Base-by-base conservation (phyloP, 2,888 invertebrate species). In the Drosophila subquinaria region DNA sequence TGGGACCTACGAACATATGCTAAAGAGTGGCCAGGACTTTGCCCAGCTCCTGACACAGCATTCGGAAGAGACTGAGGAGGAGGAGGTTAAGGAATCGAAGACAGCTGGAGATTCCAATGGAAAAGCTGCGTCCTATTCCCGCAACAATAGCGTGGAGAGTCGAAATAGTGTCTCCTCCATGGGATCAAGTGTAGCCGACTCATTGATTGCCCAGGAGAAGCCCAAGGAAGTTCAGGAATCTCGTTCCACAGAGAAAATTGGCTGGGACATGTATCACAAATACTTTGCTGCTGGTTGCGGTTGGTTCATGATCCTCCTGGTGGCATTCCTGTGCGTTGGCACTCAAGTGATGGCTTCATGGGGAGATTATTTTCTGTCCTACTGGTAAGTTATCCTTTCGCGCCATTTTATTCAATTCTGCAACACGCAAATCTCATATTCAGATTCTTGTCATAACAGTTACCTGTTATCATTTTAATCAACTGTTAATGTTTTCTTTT, bases 351-450 rank as follows among this genome's bases (percentile, higher is more conserved):
- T 95, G 35, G 96, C 95, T 0, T 97, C 96, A 23, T 95, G 94
- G 9, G 95, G 95, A 1, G 97, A 97, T 91, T 97, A 95, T 93
- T 97, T 96, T 94, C 94, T 97, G 10, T 95, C 96, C 15, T 95
- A 94, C 89, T 97, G 97, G 97, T 63, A 70, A 82, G 90, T 74
- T 9, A n/a, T 36, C 11, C 35, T 36, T 36, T 30, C 30, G 30
- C 30, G 8, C 2, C 13, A 9, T 15, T 20, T 2, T 5, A 23
- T 27, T 27, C 5, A 6, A 27, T 5, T 27, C 6, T 5, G 27
- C 27, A 23, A 23, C 23, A 6, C 27, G 27, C 27, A 27, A 27
- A 27, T 27, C 5, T 27, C 5, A 5, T 6, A 27, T 27, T 27
- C 5, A 6, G 27, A 27, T 5, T 27, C 27, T 5, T 5, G 27